These are phyloP conservation scores for Oscheius sp. DNA, from an alignment of 2,888 invertebrate genomes.

Conservation along the genomic window DNA sequence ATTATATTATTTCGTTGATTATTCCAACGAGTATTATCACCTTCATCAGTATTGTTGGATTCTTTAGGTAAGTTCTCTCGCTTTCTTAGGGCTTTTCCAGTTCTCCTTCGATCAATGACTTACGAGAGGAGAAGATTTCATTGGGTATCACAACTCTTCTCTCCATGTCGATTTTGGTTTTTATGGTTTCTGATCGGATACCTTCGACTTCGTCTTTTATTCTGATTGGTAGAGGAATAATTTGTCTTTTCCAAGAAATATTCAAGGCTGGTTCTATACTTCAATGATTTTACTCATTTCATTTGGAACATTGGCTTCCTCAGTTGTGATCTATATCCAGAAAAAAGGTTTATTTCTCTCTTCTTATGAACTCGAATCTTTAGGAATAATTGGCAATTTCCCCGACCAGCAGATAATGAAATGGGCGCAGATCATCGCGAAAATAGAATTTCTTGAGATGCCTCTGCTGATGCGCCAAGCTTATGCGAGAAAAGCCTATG, in stretches of 20 bases:
- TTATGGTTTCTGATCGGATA: conserved; percentile 71
- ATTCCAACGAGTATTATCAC: conserved; percentile 71
- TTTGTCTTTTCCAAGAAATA: conserved; percentile 52
- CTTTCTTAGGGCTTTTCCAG: conserved; percentile 33
- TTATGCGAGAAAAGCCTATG: conserved; percentile 55
- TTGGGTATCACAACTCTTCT: conserved; percentile 65
- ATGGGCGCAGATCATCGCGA: conserved; percentile 56
- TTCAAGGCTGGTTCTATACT: conserved; percentile 73
- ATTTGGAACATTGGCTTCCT: conserved; percentile 72
- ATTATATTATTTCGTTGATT: conserved; percentile 68
- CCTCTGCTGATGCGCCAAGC: conserved; percentile 66
- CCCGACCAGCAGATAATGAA: conserved; percentile 58
- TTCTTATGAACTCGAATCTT: background rate
- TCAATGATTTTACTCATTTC: conserved; percentile 73
- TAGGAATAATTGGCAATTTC: conserved; percentile 60
- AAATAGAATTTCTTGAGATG: conserved; percentile 62
- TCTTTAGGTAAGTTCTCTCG: conserved; percentile 67
- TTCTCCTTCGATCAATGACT: conserved; percentile 60
- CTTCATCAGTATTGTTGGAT: conserved; percentile 69
- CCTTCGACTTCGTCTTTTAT: conserved; percentile 73
- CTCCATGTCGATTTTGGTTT: conserved; percentile 72
- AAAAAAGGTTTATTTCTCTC: conserved; percentile 58
- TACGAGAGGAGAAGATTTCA: conserved; percentile 64
- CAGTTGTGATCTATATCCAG: conserved; percentile 72
- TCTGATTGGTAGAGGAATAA: conserved; percentile 71